Evolutionary conservation across 2,113 vertebrate genomes (phyloP), one percentile per base, ranked within the genome.

Genomic region (Phaetusa simplex): DNA sequence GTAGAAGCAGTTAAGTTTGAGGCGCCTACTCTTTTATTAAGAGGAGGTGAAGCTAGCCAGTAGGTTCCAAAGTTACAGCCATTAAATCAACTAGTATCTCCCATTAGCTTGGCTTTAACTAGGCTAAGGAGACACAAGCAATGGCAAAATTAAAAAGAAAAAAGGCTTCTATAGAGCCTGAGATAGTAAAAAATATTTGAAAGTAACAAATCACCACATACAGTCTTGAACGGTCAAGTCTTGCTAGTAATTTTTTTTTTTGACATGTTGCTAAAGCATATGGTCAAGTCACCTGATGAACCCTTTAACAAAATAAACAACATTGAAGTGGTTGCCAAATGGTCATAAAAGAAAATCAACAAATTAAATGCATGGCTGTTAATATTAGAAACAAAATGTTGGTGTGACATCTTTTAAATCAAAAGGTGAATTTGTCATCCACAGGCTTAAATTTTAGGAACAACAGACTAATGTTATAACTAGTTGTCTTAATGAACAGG

Each of bases 351-450:
- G 76, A 26, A 32, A 8, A 5, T 42, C 7, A 70, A 42, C 9
- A 45, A 67, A 26, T 23, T 26, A 73, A 42, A 88, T 7, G 3
- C 0, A 0, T 61, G 9, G 34, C 6, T 69, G 8, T 47, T 67
- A 87, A 47, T 12, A 36, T 9, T 55, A 24, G 27, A 52, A 72
- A 27, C 61, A 50, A 47, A 50, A 4, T 11, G 14, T 5, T 58
- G 40, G 14, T 47, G 20, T 76, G 47, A 55, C 9, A 81, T 7
- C 12, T 29, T 69, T 45, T 66, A 74, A 70, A 82, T 49, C 6
- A 82, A 74, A 89, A 91, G 14, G 20, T 34, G 6, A 55, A 47
- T 62, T 82, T 43, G 22, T 79, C 8, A 74, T 62, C 34, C 26
- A 70, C 38, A 50, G 81, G 10, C 9, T 36, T 81, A 27, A 69